These are phyloP conservation scores for Ranitomeya variabilis DNA, from an alignment of 2,113 vertebrate genomes.

Conservation along the genomic window DNA sequence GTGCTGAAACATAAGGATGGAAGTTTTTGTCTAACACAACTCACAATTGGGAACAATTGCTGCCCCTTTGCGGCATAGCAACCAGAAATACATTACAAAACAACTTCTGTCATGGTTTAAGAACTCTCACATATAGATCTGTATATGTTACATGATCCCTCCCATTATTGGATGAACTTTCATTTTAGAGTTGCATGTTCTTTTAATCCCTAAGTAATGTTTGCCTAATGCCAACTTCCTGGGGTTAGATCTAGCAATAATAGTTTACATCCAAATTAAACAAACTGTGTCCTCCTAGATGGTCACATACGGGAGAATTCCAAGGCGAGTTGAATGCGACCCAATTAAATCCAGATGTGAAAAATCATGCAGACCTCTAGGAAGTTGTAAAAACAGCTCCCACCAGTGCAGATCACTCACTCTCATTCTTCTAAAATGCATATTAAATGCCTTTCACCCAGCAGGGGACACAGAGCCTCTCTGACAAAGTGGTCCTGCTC, in stretches of 20 bases:
- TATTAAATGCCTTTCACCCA: slow-evolving; percentile 24
- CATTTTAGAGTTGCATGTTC: not conserved
- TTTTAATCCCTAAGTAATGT: not conserved
- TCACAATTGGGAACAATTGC: not conserved
- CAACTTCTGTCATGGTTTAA: not conserved
- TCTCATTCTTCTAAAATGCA: slow-evolving; percentile 62
- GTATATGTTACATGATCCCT: not conserved
- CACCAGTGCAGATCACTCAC: slow-evolving; percentile 65
- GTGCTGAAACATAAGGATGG: too few relatives aligned
- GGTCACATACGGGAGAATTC: slow-evolving; percentile 66
- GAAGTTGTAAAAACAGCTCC: slow-evolving; percentile 72
- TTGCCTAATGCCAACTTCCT: not conserved
- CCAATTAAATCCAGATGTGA: slow-evolving; percentile 79
- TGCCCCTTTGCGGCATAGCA: not conserved
- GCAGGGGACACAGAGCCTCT: slow-evolving; percentile 13
- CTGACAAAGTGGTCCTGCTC: not conserved
- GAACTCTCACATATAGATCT: not conserved
- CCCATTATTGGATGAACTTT: not conserved
- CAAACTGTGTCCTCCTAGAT: slow-evolving; percentile 66
- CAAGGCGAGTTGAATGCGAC: slow-evolving; percentile 69
- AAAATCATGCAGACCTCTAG: slow-evolving; percentile 67
- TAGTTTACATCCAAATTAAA: slow-evolving; percentile 55
- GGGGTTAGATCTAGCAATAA: slow-evolving; percentile 25
- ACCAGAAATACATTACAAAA: not conserved
- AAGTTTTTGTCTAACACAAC: not conserved